phyloP scores from a whole-genome alignment of 1,140 invertebrate genomes.

The Holcopasites calliopsidis region DNA sequence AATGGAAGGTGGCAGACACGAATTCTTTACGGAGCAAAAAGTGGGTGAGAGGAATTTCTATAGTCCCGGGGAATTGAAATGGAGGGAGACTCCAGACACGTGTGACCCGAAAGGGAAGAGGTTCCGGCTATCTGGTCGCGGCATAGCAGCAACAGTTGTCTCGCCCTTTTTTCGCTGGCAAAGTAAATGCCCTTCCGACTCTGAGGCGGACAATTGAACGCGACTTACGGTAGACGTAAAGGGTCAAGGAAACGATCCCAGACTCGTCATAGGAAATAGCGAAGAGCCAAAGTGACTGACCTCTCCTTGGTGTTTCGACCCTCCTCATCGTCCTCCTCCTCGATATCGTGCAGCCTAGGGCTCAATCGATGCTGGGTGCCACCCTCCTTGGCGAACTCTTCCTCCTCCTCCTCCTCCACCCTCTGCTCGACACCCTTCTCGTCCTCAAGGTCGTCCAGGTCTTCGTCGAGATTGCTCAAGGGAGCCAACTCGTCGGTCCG shows the following conservation, averaged over 20 bases:
- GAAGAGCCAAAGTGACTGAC: constrained; percentile 58
- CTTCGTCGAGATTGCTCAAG: constrained; percentile 71
- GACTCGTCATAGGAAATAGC: background rate
- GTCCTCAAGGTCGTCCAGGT: constrained; percentile 55
- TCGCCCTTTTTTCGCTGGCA: too few relatives aligned
- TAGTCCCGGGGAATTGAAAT: background rate
- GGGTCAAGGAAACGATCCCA: background rate
- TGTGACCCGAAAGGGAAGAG: constrained; percentile 28
- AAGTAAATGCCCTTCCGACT: too few relatives aligned
- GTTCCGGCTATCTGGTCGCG: constrained; percentile 21
- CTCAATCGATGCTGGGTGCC: constrained; percentile 75
- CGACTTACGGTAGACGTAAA: background rate
- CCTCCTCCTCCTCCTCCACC: constrained; percentile 49
- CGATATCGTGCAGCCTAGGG: constrained; percentile 79
- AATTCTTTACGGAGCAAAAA: too few relatives aligned
- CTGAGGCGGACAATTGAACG: too few relatives aligned
- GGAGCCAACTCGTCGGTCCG: constrained; percentile 59
- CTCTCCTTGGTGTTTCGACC: constrained; percentile 73
- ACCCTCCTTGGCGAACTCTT: constrained; percentile 67
- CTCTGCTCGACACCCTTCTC: constrained; percentile 39
- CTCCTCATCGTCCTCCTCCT: constrained; percentile 80
- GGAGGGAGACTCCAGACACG: background rate
- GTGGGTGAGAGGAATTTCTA: background rate
- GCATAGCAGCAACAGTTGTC: constrained; percentile 40
- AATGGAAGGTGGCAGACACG: constrained; percentile 3